Percentiles rank a stretch among this genome's conserved stretches.
Evolutionary conservation across 2,113 vertebrate genomes (phyloP).

Genomic region (Alces alces): DNA sequence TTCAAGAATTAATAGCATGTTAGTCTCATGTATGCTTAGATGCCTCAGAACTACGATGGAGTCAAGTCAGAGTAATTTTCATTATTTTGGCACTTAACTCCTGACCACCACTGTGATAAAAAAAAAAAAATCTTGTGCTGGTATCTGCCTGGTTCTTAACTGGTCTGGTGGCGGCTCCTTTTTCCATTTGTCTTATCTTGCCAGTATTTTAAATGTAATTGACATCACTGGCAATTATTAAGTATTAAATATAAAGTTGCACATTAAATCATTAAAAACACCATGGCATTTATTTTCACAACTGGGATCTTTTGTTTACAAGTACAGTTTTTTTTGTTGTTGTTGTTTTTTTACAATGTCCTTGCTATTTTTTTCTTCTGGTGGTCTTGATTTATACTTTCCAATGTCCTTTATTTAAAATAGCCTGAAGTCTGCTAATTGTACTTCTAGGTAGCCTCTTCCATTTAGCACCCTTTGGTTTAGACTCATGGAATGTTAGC

Average conservation of each 20-base stretch:
- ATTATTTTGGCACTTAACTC: background rate
- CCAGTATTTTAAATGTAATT: background rate
- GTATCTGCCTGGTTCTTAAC: background rate
- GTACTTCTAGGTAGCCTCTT: background rate
- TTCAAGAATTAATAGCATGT: background rate
- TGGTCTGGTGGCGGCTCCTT: background rate
- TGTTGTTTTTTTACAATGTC: background rate
- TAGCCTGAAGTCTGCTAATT: background rate
- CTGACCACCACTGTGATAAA: background rate
- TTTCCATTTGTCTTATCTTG: background rate
- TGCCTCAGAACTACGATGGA: background rate
- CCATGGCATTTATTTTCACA: background rate
- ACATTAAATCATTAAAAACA: background rate
- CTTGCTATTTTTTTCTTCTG: background rate
- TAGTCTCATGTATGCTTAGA: background rate
- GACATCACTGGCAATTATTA: background rate
- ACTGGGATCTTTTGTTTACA: background rate
- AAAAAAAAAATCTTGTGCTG: background rate
- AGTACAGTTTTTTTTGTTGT: background rate
- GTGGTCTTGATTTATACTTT: background rate
- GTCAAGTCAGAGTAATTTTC: background rate
- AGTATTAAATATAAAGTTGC: background rate
- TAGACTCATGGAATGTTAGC: background rate
- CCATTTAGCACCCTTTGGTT: background rate
- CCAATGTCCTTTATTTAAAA: background rate